These are phyloP conservation scores for Pterocles burchelli DNA, from an alignment of 2,113 vertebrate species.

Conservation along the genomic window DNA sequence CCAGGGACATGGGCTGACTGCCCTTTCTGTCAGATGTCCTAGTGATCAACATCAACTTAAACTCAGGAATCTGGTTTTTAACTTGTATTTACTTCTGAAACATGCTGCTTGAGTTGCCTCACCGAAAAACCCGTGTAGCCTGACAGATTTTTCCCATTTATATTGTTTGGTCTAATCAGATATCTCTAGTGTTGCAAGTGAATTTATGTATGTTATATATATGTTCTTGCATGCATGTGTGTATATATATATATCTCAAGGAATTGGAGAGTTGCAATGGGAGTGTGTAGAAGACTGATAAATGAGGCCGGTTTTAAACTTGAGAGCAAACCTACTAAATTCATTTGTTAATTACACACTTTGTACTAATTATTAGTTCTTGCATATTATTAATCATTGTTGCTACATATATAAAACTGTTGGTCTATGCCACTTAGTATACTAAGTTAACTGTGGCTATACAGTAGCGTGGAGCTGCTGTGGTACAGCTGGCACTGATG, in stretches of 20 bases:
- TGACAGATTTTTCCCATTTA: not conserved
- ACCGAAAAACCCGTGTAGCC: not conserved
- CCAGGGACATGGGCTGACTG: fast-evolving
- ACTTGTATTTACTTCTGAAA: not conserved
- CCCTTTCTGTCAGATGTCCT: no score
- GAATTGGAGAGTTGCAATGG: not conserved
- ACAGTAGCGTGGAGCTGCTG: not conserved
- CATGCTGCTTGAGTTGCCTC: not conserved
- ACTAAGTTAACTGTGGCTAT: not conserved
- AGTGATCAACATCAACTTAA: not conserved
- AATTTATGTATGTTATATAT: not conserved
- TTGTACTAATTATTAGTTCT: not conserved
- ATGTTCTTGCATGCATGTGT: not conserved
- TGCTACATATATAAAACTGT: not conserved
- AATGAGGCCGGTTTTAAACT: not conserved
- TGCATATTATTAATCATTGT: not conserved
- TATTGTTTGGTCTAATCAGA: not conserved
- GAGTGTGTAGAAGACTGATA: not conserved
- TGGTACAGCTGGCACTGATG: not conserved
- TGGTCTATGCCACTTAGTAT: not conserved
- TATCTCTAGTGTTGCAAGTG: not conserved
- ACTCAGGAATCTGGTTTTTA: not conserved
- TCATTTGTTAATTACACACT: not conserved
- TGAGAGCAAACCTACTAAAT: not conserved
- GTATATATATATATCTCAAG: not conserved